These are phyloP conservation scores for Melieria crassipennis DNA, from an alignment of 2,888 invertebrate species.

Conservation along the genomic window DNA sequence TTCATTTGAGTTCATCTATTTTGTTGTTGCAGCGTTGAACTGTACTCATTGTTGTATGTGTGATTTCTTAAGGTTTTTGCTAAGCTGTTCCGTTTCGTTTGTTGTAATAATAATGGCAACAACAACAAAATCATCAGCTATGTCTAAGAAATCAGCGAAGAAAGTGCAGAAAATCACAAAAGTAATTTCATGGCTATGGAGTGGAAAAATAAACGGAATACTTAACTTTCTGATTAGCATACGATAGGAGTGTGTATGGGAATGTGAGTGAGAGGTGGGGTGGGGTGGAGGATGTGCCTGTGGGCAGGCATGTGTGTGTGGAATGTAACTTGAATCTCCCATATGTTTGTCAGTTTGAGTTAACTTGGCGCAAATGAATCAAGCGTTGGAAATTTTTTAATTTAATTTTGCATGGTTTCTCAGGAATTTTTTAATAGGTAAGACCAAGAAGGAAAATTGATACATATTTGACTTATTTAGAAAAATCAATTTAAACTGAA, in stretches of 20 bases:
- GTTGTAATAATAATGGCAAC: slow-evolving; percentile 8
- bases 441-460: too few species aligned
- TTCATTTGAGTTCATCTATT: slow-evolving; percentile 39
- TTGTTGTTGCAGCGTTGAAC: slow-evolving; percentile 15
- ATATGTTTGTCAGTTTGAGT: too few species aligned
- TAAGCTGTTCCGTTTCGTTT: slow-evolving; percentile 11
- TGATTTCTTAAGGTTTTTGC: slow-evolving; percentile 10
- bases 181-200: slow-evolving; percentile 57
- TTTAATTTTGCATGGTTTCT: too few species aligned
- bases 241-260: slow-evolving; percentile 21
- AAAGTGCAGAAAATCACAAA: slow-evolving; percentile 41
- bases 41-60: slow-evolving; percentile 12
- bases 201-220: slow-evolving; percentile 44
- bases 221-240: slow-evolving; percentile 47
- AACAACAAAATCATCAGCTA: neutral
- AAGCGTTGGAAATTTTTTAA: too few species aligned
- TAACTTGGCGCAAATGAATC: too few species aligned
- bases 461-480: too few species aligned
- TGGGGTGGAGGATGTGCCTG: too few species aligned
- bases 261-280: neutral
- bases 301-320: too few species aligned
- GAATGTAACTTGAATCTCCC: too few species aligned
- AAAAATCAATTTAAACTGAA: too few species aligned
- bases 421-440: too few species aligned
- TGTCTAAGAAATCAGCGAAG: neutral